Conservation (phyloP, 1,140 invertebrate genomes). For the Ptiloglossa arizonensis region DNA sequence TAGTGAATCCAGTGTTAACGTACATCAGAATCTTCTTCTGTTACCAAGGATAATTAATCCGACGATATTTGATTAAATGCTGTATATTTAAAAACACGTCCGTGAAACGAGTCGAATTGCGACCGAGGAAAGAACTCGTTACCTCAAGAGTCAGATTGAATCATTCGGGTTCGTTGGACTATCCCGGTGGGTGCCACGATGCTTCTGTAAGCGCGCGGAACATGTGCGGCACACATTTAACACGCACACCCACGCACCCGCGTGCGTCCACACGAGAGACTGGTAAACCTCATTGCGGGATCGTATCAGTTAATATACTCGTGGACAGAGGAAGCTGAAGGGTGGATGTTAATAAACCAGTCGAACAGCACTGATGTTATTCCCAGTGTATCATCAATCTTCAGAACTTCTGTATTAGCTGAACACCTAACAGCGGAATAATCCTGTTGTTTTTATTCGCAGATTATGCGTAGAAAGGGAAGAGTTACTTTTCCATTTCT, state of each 20-base stretch:
- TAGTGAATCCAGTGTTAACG: no score
- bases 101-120: conserved; percentile 6
- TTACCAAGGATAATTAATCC: not conserved
- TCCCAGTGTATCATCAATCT: conserved; percentile 32
- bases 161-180: conserved; percentile 59
- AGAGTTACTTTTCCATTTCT: no score
- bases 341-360: conserved; percentile 68
- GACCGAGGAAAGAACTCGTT: conserved; percentile 52
- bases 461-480: no score
- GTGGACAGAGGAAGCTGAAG: conserved; percentile 55
- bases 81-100: not conserved
- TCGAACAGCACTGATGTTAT: conserved; percentile 54
- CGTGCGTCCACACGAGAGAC: conserved; percentile 35
- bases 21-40: not conserved
- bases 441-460: no score
- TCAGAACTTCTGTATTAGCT: conserved; percentile 34
- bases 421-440: no score
- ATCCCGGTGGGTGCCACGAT: conserved; percentile 38
- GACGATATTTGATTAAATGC: not conserved
- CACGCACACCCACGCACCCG: conserved; percentile 33
- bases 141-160: conserved; percentile 58
- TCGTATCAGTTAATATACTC: conserved; percentile 62
- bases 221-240: conserved; percentile 26
- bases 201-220: conserved; percentile 39
- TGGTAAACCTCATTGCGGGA: conserved; percentile 60